These are phyloP conservation scores for Pyrrhosoma nymphula DNA, from an alignment of 2,888 invertebrate species.

Conservation along the genomic window DNA sequence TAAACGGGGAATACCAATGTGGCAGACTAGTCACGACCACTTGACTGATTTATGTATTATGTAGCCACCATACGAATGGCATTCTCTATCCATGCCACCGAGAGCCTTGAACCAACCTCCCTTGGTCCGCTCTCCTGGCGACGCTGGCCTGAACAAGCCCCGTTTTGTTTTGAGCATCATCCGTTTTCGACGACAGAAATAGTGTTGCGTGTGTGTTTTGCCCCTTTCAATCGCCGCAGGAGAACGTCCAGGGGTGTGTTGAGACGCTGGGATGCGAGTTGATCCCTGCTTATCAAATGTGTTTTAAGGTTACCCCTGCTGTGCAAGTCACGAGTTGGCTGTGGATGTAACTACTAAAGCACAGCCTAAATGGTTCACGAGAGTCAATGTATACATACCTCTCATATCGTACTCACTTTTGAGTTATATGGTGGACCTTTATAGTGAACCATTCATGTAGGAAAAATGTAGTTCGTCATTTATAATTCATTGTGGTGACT, in stretches of 20 bases:
- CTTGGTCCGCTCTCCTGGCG: neutral
- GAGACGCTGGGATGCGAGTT: neutral
- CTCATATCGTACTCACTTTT: neutral
- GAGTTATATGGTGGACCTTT: too few species aligned
- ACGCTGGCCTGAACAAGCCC: neutral
- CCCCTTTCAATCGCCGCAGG: neutral
- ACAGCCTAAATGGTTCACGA: neutral
- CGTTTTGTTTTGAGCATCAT: neutral
- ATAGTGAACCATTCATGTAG: too few species aligned
- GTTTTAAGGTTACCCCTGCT: neutral
- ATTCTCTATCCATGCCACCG: neutral
- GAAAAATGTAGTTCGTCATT: too few species aligned
- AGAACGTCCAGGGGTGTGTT: neutral
- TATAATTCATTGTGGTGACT: too few species aligned
- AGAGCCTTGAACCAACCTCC: neutral
- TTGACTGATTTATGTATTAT: too few species aligned
- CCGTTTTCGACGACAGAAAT: neutral
- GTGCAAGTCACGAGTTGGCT: neutral
- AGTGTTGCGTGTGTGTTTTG: neutral
- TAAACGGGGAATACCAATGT: too few species aligned
- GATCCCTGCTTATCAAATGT: neutral
- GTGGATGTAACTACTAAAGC: neutral
- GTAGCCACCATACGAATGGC: too few species aligned
- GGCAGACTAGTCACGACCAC: too few species aligned
- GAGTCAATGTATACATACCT: neutral